These are phyloP conservation scores for Hipparchia sbordonii DNA, from an alignment of 2,888 invertebrate genomes.

Conservation along the genomic window DNA sequence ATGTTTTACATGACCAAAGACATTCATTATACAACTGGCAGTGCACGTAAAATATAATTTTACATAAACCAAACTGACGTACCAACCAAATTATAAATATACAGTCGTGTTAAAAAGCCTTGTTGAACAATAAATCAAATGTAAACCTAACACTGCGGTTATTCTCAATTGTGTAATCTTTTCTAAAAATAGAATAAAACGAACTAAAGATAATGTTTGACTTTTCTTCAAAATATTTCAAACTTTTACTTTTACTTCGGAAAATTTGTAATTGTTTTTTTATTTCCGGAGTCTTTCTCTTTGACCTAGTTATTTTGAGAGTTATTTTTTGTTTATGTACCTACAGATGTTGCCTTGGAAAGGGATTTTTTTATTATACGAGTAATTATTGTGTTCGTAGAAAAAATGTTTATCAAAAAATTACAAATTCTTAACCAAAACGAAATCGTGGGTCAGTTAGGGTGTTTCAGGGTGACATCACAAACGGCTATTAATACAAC, in stretches of 20 bases:
- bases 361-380: no score
- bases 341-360: no score
- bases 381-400: no score
- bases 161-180: not conserved
- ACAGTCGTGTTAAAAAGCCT: not conserved
- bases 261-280: not conserved
- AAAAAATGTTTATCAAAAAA: no score
- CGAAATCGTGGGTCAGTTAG: not conserved
- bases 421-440: no score
- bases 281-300: not conserved
- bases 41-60: not conserved
- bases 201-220: conserved; percentile 1
- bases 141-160: not conserved
- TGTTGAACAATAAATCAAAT: not conserved
- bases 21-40: not conserved
- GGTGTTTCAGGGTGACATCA: conserved; percentile 32
- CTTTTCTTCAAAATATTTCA: not conserved
- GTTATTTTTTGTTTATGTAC: not conserved
- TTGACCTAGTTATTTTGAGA: not conserved
- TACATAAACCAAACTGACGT: conserved; percentile 3
- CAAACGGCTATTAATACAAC: conserved; percentile 43
- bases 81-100: not conserved
- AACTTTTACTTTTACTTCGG: not conserved
- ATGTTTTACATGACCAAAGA: no score
- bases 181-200: not conserved